Evolutionary conservation across 2,113 vertebrate genomes (phyloP).

Genomic region (Chelonoidis abingdonii): DNA sequence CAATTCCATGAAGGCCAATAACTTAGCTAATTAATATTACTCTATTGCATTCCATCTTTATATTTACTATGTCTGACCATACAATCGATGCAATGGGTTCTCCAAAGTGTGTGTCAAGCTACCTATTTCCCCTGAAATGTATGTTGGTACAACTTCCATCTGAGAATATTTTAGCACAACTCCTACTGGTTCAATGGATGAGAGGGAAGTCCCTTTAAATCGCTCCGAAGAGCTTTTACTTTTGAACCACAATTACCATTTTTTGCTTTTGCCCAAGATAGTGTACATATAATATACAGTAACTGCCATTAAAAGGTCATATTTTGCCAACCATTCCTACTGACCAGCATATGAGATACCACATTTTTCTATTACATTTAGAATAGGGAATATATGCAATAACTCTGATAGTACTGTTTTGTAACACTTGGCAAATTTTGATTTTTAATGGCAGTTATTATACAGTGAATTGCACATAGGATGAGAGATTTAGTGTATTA

Average conservation of each 20-base stretch:
- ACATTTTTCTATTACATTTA: neutral
- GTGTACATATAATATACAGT: neutral
- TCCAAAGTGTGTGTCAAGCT: neutral
- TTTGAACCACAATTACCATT: neutral
- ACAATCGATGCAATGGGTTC: neutral
- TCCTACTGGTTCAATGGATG: neutral
- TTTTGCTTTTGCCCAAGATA: neutral
- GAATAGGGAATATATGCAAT: neutral
- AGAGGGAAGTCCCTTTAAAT: neutral
- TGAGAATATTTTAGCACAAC: neutral
- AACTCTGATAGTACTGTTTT: neutral
- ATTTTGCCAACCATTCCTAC: neutral
- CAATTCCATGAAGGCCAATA: neutral
- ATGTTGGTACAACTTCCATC: neutral
- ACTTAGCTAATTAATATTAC: neutral
- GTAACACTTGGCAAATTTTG: neutral
- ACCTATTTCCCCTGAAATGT: neutral
- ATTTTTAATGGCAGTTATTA: constrained; percentile 8
- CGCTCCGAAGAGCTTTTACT: neutral
- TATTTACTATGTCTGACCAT: neutral
- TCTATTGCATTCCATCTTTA: constrained; percentile 8
- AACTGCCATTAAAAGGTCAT: neutral
- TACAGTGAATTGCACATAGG: neutral
- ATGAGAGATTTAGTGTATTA: neutral
- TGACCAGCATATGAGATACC: neutral